phyloP scores from a whole-genome alignment of 2,113 vertebrate genomes.

The Ovis aries region DNA sequence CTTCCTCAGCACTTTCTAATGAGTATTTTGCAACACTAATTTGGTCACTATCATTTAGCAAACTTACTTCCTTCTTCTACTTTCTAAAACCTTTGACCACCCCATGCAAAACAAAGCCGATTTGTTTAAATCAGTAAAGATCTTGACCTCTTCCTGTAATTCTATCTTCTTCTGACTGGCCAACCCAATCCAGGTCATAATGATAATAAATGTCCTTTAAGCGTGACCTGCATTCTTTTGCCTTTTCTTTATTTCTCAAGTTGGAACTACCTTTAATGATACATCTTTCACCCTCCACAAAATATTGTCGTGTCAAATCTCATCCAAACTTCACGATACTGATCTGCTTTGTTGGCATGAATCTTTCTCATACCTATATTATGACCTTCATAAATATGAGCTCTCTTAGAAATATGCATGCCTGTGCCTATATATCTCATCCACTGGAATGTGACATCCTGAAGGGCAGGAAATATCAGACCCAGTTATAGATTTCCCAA shows the following conservation, averaged over 20 bases:
- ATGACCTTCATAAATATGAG: not conserved
- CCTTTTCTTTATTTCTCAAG: not conserved
- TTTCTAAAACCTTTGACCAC: not conserved
- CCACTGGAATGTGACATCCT: not conserved
- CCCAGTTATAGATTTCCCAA: not conserved
- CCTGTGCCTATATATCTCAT: not conserved
- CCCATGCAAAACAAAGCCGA: not conserved
- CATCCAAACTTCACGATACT: not conserved
- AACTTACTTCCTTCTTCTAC: not conserved
- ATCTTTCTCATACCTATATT: not conserved
- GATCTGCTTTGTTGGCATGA: not conserved
- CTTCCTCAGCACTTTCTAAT: not conserved
- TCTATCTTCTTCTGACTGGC: not conserved
- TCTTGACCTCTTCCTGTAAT: not conserved
- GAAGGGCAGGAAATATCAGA: not conserved
- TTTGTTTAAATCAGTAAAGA: not conserved
- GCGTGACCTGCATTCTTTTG: not conserved
- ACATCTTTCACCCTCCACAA: not conserved
- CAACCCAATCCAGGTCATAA: not conserved
- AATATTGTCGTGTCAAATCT: not conserved
- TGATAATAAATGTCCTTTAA: not conserved
- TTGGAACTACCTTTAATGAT: not conserved
- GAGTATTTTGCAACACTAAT: not conserved
- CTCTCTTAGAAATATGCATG: not conserved
- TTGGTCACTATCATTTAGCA: not conserved